These are phyloP conservation scores for Scalopus aquaticus DNA, from an alignment of 2,113 vertebrate genomes.

Conservation along the genomic window DNA sequence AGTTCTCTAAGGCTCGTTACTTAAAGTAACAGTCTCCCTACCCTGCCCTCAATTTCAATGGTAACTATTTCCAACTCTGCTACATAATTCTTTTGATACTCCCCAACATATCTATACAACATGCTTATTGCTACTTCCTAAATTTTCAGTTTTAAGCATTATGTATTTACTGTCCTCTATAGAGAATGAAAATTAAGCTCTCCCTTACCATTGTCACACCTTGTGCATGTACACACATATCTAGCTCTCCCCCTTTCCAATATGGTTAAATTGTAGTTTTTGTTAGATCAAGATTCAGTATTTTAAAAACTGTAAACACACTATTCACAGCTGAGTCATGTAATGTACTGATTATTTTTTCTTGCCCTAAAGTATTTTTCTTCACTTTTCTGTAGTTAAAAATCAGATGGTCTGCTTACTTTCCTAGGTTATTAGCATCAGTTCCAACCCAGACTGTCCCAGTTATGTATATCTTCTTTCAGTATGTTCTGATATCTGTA, in stretches of 20 bases:
- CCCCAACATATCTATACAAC: neutral
- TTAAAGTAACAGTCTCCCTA: neutral
- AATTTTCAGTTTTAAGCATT: neutral
- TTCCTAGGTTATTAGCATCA: neutral
- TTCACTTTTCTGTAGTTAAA: constrained; percentile 22
- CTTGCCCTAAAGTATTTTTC: neutral
- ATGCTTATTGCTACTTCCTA: neutral
- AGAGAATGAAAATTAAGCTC: neutral
- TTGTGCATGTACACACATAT: fast-evolving
- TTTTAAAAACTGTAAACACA: neutral
- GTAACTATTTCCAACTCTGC: neutral
- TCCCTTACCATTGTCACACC: neutral
- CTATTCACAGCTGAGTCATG: neutral
- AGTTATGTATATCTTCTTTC: neutral
- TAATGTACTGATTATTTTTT: neutral
- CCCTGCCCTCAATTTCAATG: neutral
- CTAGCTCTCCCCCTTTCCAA: neutral
- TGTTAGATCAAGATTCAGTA: neutral
- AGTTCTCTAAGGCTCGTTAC: neutral
- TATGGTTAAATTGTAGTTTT: neutral
- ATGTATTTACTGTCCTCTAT: neutral
- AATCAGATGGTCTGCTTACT: constrained; percentile 5
- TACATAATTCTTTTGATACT: neutral
- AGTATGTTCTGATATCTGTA: neutral
- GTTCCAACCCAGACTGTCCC: neutral